A percentile compares a stretch with the other conserved stretches of the same genome.
These are phyloP conservation scores for Rostratula benghalensis DNA, from an alignment of 2,113 vertebrate species.

Conservation along the genomic window DNA sequence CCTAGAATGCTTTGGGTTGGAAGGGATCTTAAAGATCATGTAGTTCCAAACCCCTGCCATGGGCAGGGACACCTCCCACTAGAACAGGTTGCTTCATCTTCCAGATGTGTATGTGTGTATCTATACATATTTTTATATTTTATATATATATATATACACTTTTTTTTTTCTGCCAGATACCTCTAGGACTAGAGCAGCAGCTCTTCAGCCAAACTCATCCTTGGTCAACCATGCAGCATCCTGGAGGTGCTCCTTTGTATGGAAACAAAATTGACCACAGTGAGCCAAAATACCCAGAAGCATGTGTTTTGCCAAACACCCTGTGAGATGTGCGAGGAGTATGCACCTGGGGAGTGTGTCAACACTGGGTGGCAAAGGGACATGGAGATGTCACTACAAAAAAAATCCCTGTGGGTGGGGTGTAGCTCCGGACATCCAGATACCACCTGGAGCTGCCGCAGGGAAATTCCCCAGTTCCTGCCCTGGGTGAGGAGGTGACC, in stretches of 20 bases:
- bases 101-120: rapidly evolving
- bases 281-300: background rate
- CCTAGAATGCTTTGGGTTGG: too few relatives aligned
- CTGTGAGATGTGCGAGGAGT: rapidly evolving
- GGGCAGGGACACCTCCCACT: too few relatives aligned
- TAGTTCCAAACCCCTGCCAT: too few relatives aligned
- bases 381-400: background rate
- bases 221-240: background rate
- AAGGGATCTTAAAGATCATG: too few relatives aligned
- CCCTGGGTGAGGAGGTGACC: background rate
- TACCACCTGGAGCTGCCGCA: background rate
- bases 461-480: background rate
- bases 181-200: background rate
- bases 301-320: rapidly evolving
- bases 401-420: background rate
- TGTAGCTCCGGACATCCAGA: background rate
- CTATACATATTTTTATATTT: too few relatives aligned
- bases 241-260: rapidly evolving
- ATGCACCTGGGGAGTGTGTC: background rate
- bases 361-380: background rate
- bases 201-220: background rate
- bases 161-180: background rate
- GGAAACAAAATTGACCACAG: background rate
- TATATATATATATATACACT: too few relatives aligned
- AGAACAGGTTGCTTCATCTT: background rate